Percentiles rank a stretch among this genome's conserved stretches.
Conservation (phyloP, 2,113 vertebrate genomes). For the Lontra canadensis region DNA sequence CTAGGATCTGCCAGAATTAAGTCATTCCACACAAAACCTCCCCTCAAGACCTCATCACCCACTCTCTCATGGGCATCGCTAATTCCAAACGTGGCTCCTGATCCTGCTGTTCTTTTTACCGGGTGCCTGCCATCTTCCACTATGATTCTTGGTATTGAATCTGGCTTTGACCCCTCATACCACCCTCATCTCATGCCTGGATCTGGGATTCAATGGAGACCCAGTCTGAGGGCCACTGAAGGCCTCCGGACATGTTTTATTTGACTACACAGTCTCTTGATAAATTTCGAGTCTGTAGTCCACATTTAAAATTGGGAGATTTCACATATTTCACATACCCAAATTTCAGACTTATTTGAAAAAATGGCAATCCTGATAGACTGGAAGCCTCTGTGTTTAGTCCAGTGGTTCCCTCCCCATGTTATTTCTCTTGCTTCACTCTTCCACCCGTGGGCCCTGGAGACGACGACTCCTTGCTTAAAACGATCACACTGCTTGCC, state of each 20-base stretch:
- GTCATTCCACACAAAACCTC: not conserved
- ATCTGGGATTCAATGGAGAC: not conserved
- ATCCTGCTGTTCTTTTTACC: not conserved
- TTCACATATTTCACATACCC: not conserved
- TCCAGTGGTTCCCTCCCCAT: accelerated
- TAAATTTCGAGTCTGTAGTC: not conserved
- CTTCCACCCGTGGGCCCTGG: not conserved
- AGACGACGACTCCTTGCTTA: not conserved
- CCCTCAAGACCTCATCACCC: too few relatives aligned
- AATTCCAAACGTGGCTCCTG: not conserved
- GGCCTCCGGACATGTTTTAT: not conserved
- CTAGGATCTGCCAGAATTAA: not conserved
- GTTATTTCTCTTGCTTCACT: not conserved
- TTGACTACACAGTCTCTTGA: not conserved
- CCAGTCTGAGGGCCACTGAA: not conserved
- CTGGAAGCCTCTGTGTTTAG: not conserved
- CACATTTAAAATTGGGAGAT: not conserved
- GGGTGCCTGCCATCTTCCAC: not conserved
- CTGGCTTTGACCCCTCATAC: not conserved
- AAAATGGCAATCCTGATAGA: not conserved
- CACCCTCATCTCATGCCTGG: not conserved
- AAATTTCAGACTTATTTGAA: not conserved
- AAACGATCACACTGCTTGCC: not conserved
- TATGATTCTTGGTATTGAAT: not conserved
- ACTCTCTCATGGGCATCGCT: not conserved